Evolutionary conservation across 2,113 vertebrate species (phyloP), one percentile per base, ranked within the genome.

Genomic region (Catharus minimus): DNA sequence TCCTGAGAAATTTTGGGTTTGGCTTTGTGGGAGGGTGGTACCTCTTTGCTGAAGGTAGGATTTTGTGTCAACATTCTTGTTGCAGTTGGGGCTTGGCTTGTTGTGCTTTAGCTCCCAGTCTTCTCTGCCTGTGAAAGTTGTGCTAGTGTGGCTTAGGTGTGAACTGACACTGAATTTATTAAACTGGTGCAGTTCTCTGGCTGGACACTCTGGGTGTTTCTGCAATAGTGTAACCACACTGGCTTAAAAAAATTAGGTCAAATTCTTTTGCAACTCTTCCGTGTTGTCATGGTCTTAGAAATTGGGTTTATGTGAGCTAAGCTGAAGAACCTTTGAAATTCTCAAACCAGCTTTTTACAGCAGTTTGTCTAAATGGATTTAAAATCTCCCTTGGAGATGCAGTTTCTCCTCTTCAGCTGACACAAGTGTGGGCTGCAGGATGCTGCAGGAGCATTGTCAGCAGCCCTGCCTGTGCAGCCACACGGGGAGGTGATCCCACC

Each of bases 221-320:
- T 74, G 67, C 11, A 1, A 7, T 12, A 47, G 55, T 7, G 13
- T 28, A 71, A 43, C 69, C 32, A 30, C 5, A 2, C 8, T 15
- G 50, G 24, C 68, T 73, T 49, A 30, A 80, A 74, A 74, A 82
- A 92, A 85, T 55, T 11, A 71, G 72, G 92, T 95, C 90, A 81
- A 8, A 81, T 93, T 91, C 82, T 52, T 91, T 60, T 86, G 60
- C 64, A 17, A 3, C 36, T 91, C 56, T 43, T 85, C 64, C 11
- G 3, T 58, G 62, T 92, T 72, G 86, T 68, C 74, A 77, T 33
- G 85, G 72, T 50, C 91, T 89, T 64, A 74, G 75, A 69, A 77
- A 69, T 6, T 30, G 28, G 75, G 32, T 94, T 94, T 66, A 39
- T 47, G 14, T 77, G 62, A 53, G n/a, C 44, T 36, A 36, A 77